These are phyloP conservation scores for Drosophila arawakana DNA, from an alignment of 1,140 invertebrate species.

Conservation along the genomic window DNA sequence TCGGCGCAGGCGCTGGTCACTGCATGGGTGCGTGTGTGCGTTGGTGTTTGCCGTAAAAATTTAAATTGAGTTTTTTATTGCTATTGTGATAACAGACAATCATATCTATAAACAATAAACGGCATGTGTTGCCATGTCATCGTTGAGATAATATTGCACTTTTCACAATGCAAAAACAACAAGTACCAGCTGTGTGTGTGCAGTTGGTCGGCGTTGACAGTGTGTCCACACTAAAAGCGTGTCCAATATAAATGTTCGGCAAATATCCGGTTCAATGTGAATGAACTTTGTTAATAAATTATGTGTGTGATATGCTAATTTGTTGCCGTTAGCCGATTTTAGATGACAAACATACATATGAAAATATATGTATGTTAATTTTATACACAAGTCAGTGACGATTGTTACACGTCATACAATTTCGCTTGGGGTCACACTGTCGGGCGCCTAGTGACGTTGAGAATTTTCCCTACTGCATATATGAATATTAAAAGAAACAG, in stretches of 20 bases:
- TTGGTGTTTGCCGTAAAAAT: conserved; percentile 22
- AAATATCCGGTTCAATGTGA: conserved; percentile 31
- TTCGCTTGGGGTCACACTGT: conserved; percentile 30
- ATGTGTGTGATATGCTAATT: conserved; percentile 33
- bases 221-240: conserved; percentile 1
- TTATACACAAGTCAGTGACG: conserved; percentile 1
- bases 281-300: conserved; percentile 54
- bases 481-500: conserved; percentile 1
- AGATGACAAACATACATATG: background rate
- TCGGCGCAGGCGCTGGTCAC: conserved; percentile 59
- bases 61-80: conserved; percentile 28
- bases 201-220: background rate
- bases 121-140: conserved; percentile 31
- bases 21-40: background rate
- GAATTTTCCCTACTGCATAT: background rate
- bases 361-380: conserved; percentile 27
- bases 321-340: conserved; percentile 8
- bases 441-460: conserved; percentile 1
- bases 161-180: conserved; percentile 2
- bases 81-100: conserved; percentile 26
- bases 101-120: conserved; percentile 8
- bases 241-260: conserved; percentile 14
- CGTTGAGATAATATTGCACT: conserved; percentile 8
- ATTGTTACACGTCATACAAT: conserved; percentile 36
- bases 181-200: conserved; percentile 15